Conservation (phyloP, 2,888 invertebrate genomes). For the Nomada fabriciana region DNA sequence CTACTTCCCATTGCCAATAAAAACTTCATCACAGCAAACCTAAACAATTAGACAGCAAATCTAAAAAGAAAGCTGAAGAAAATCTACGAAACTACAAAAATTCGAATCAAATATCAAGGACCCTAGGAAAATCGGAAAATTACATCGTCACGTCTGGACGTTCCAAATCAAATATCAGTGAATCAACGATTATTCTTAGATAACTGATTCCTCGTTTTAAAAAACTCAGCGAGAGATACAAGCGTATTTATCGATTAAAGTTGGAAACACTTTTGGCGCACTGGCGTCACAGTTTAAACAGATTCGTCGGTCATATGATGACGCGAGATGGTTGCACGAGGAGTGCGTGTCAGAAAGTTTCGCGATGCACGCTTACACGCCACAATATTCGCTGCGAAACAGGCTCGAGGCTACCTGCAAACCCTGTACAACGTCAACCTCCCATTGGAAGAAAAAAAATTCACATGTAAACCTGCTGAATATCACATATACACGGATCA, state of each 20-base stretch:
- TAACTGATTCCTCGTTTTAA: too few species aligned
- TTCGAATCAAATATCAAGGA: too few species aligned
- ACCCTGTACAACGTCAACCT: constrained; percentile 1
- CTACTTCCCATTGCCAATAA: too few species aligned
- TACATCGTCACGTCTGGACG: too few species aligned
- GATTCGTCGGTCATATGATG: constrained; percentile 29
- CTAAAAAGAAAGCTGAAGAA: too few species aligned
- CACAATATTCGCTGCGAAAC: constrained; percentile 6
- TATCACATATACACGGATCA: not conserved
- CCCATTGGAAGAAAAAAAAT: not conserved
- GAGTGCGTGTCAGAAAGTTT: constrained; percentile 22
- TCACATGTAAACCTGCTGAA: not conserved
- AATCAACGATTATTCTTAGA: too few species aligned
- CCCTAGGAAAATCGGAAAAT: too few species aligned
- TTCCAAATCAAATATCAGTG: too few species aligned
- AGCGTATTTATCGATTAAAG: constrained; percentile 3
- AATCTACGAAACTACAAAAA: too few species aligned
- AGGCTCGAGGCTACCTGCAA: not conserved
- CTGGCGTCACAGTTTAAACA: constrained; percentile 5
- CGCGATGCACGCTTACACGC: constrained; percentile 2
- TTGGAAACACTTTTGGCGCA: not conserved
- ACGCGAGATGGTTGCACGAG: constrained; percentile 13
- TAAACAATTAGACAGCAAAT: too few species aligned
- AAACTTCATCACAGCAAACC: too few species aligned
- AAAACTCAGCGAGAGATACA: too few species aligned